Percentiles rank a stretch among this genome's conserved stretches.
Conservation (phyloP, 1,140 invertebrate species). For the Drosophila varians region DNA sequence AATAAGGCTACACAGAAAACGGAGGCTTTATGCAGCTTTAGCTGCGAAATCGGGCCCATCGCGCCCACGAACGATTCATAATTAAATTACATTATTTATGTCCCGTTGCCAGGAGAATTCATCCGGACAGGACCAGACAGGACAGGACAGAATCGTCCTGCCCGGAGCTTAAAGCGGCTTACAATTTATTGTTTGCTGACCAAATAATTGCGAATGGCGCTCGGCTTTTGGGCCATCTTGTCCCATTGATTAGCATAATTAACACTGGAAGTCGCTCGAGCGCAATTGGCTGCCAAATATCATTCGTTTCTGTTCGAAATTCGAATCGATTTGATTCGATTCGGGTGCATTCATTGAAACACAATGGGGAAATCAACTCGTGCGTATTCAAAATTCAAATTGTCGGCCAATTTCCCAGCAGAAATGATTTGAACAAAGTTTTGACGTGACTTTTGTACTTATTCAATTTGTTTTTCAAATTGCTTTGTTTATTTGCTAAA, state of each 20-base stretch:
- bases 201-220: conserved; percentile 53
- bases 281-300: conserved; percentile 17
- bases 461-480: conserved; percentile 10
- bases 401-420: conserved; percentile 22
- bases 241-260: conserved; percentile 54
- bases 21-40: conserved; percentile 18
- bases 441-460: conserved; percentile 7
- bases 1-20: conserved; percentile 20
- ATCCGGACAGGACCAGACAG: conserved; percentile 31
- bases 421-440: conserved; percentile 6
- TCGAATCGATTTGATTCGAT: conserved; percentile 9
- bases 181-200: conserved; percentile 64
- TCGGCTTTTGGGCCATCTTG: conserved; percentile 24
- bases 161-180: conserved; percentile 70
- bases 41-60: conserved; percentile 29
- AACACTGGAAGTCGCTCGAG: conserved; percentile 32
- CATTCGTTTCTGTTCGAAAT: background rate
- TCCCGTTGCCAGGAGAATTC: conserved; percentile 44
- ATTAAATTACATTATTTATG: conserved; percentile 81
- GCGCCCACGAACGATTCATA: conserved; percentile 55
- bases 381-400: conserved; percentile 15
- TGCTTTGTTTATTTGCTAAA: background rate
- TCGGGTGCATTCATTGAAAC: conserved; percentile 27
- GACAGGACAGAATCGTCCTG: conserved; percentile 18
- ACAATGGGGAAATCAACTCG: conserved; percentile 8